These are phyloP conservation scores for Sebastes vulpes DNA, from an alignment of 2,797 vertebrate genomes.

Conservation along the genomic window DNA sequence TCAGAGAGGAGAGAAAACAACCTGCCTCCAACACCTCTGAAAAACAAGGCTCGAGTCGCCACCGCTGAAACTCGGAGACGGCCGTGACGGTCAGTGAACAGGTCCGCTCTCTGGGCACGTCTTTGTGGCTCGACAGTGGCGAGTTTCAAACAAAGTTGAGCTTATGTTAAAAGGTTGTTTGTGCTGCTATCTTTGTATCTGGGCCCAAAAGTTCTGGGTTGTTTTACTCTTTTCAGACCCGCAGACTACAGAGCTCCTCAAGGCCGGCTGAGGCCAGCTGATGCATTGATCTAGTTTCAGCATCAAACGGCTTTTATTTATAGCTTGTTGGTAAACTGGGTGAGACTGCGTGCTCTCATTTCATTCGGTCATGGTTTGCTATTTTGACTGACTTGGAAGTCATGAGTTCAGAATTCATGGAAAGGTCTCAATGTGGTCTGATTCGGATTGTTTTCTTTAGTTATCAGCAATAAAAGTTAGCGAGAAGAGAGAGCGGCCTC, in stretches of 20 bases:
- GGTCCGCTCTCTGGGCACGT: conserved; percentile 40
- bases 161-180: conserved; percentile 37
- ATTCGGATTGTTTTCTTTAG: background rate
- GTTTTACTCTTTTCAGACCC: conserved; percentile 50
- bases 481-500: background rate
- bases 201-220: conserved; percentile 27
- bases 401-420: background rate
- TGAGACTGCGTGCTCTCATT: conserved; percentile 50
- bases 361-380: conserved; percentile 27
- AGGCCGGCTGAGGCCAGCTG: conserved; percentile 52
- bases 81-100: conserved; percentile 43
- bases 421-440: background rate
- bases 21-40: conserved; percentile 46
- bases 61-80: conserved; percentile 20
- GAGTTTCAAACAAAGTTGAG: conserved; percentile 3
- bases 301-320: conserved; percentile 72
- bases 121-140: background rate
- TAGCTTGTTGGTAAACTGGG: conserved; percentile 63
- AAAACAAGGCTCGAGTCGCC: conserved; percentile 54
- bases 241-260: conserved; percentile 23
- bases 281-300: conserved; percentile 75
- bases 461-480: background rate
- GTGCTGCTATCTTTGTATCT: conserved; percentile 49
- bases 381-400: conserved; percentile 12
- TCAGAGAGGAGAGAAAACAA: conserved; percentile 39